Evolutionary conservation across 2,797 vertebrate genomes (phyloP).

Genomic region (Meda fulgida): DNA sequence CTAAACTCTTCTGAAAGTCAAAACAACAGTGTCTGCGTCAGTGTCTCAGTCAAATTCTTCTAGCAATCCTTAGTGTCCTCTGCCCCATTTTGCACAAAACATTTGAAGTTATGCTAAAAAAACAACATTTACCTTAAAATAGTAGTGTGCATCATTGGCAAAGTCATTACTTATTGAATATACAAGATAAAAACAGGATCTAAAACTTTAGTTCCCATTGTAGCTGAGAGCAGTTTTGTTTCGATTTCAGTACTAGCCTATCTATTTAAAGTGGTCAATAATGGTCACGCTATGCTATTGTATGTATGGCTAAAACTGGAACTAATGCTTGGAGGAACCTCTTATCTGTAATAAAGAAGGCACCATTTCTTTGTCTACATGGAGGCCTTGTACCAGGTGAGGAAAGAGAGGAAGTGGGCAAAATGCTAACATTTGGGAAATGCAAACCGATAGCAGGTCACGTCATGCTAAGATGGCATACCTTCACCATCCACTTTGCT

Average conservation of each 20-base stretch:
- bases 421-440: background rate
- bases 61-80: background rate
- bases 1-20: background rate
- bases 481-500: background rate
- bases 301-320: background rate
- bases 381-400: background rate
- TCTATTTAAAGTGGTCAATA: background rate
- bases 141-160: background rate
- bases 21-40: background rate
- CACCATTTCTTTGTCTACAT: background rate
- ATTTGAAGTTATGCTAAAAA: background rate
- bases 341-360: background rate
- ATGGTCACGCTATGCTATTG: background rate
- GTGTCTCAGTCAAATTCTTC: background rate
- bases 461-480: background rate
- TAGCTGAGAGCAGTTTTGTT: background rate
- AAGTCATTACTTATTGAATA: background rate
- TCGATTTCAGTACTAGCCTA: background rate
- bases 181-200: background rate
- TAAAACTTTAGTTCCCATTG: background rate
- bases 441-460: background rate
- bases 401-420: background rate
- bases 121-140: background rate
- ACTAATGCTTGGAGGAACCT: background rate
- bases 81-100: background rate